phyloP scores from a whole-genome alignment of 2,113 vertebrate species.

The Peucedramus taeniatus region DNA sequence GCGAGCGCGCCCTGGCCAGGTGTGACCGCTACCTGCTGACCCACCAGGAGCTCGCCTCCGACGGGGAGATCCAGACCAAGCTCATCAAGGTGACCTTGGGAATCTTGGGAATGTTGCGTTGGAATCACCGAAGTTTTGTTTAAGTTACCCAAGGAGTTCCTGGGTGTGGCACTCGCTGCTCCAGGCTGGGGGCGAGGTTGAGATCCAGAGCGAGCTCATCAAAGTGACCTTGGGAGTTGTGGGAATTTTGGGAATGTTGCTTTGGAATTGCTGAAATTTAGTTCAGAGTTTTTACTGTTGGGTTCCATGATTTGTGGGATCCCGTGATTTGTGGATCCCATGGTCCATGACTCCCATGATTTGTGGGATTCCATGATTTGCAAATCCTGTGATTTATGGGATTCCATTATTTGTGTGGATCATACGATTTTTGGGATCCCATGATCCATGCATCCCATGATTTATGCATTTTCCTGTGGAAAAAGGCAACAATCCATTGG shows the following conservation, averaged over 20 bases:
- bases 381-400: neutral
- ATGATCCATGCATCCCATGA: accelerated
- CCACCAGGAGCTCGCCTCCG: constrained; percentile 93
- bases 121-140: accelerated
- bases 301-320: neutral
- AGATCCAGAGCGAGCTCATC: neutral
- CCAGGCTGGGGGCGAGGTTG: neutral
- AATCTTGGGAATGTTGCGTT: accelerated
- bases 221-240: neutral
- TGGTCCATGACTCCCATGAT: accelerated
- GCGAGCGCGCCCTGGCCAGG: constrained; percentile 87
- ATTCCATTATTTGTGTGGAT: neutral
- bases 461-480: neutral
- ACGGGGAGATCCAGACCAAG: constrained; percentile 93
- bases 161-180: neutral
- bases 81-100: constrained; percentile 85
- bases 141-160: neutral
- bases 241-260: neutral
- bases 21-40: constrained; percentile 97
- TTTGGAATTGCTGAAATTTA: accelerated
- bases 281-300: accelerated
- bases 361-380: accelerated
- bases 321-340: neutral
- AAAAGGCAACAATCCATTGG: neutral
- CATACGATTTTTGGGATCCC: neutral